Base-by-base conservation (phyloP, 2,797 vertebrate genomes). In the Emydoidea blandingii region DNA sequence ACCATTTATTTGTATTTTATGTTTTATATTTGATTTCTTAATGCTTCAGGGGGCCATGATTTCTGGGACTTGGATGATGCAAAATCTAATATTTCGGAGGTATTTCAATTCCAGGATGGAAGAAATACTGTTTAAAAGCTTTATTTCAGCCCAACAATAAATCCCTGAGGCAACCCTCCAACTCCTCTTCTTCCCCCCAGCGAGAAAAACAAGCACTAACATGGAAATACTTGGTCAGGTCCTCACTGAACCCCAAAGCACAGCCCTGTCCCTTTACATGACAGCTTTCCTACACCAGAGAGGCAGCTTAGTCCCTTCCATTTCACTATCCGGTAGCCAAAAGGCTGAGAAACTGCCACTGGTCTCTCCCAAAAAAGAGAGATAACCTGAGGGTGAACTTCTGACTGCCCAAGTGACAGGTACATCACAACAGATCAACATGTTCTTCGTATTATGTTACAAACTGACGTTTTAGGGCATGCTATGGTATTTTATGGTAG, bases 1-100 rank as follows among this genome's bases (percentile, higher is more conserved):
- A 37, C 21, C 0, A 5, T 0, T 34, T 4, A 15, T 21, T 37
- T 1, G 1, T 5, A 1, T 29, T n/a, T 34, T 15, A 1, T 4
- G 8, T 52, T 92, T 78, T 37, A 47, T 9, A 49, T 14, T 68
- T 2, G 62, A 3, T 29, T 47, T 0, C 37, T 59, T 14, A 37
- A 16, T 23, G 4, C 72, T 53, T 52, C 2, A 23, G 57, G 23
- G 81, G 59, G 23, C 2, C 34, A 41, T 7, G 11, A 74, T 41
- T 41, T 11, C 1, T 25, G 27, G 25, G 47, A n/a, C 23, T 25
- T 11, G 4, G 2, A 49, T 59, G 25, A 53, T 9, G 34, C 14
- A 37, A 49, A 62, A n/a, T 18, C 31, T 50, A 21, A 19, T 21
- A 8, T 47, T 52, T 62, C n/a, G 1, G 37, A 1, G 74, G 4